Evolutionary conservation across 2,888 invertebrate species (phyloP).

Genomic region (Fragum sueziense): DNA sequence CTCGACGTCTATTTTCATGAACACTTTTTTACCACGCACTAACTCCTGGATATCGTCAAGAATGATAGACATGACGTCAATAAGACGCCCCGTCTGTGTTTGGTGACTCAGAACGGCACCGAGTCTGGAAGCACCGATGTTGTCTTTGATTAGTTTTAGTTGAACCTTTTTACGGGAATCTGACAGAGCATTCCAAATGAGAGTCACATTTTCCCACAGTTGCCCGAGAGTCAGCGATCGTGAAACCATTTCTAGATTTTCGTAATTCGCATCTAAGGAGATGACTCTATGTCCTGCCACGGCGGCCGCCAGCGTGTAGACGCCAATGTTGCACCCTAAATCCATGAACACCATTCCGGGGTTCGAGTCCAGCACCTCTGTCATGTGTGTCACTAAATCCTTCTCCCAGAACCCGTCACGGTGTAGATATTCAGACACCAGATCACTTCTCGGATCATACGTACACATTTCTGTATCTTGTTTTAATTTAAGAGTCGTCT

Average conservation of each 20-base stretch:
- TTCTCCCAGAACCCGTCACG: not conserved
- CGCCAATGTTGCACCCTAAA: not conserved
- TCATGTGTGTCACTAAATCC: not conserved
- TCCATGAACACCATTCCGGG: conserved; percentile 1
- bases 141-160: conserved; percentile 7
- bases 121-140: not conserved
- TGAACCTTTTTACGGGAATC: not conserved
- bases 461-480: not conserved
- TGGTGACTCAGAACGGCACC: not conserved
- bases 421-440: not conserved
- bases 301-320: not conserved
- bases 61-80: not conserved
- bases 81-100: not conserved
- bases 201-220: not conserved
- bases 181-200: conserved; percentile 12
- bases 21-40: not conserved
- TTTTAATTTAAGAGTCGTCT: not conserved
- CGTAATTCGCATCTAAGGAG: conserved; percentile 4
- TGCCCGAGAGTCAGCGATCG: not conserved
- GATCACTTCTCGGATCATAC: not conserved
- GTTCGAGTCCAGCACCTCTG: not conserved
- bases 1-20: conserved; percentile 9
- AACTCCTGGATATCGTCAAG: not conserved
- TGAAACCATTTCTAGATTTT: not conserved
- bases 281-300: not conserved